phyloP scores from a whole-genome alignment of 2,888 invertebrate genomes.

The Thera britannica region DNA sequence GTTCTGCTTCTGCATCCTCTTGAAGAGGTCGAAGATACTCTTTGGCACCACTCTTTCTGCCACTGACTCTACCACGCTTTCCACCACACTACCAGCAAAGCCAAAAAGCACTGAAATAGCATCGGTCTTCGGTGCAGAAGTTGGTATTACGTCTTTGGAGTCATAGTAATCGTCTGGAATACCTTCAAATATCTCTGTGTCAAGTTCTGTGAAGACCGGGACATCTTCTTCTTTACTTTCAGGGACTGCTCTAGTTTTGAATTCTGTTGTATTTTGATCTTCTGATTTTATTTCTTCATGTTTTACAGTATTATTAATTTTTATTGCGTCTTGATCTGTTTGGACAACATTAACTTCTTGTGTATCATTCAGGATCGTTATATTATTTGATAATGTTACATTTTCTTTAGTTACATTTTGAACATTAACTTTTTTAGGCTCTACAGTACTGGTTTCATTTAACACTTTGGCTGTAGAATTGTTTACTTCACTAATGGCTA shows the following conservation, averaged over 20 bases:
- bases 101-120: constrained; percentile 76
- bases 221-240: constrained; percentile 56
- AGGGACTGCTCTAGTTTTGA: constrained; percentile 45
- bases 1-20: constrained; percentile 77
- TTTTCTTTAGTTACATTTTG: neutral
- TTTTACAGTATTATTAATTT: constrained; percentile 6
- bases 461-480: constrained; percentile 27
- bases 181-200: constrained; percentile 62
- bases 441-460: constrained; percentile 1
- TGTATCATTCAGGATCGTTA: constrained; percentile 4
- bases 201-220: constrained; percentile 70
- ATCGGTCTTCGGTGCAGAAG: constrained; percentile 72
- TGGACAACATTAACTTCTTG: constrained; percentile 6
- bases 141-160: constrained; percentile 72
- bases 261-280: constrained; percentile 14
- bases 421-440: constrained; percentile 7
- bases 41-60: constrained; percentile 79
- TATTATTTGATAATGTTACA: neutral
- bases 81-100: constrained; percentile 77
- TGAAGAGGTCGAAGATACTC: constrained; percentile 72
- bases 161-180: constrained; percentile 80
- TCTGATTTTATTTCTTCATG: constrained; percentile 20
- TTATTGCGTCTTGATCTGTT: constrained; percentile 6
- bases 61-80: constrained; percentile 74
- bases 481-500: constrained; percentile 42